Conservation (phyloP, 92 coral and sea anemone genomes). For the Anthopleura xanthogrammica region DNA sequence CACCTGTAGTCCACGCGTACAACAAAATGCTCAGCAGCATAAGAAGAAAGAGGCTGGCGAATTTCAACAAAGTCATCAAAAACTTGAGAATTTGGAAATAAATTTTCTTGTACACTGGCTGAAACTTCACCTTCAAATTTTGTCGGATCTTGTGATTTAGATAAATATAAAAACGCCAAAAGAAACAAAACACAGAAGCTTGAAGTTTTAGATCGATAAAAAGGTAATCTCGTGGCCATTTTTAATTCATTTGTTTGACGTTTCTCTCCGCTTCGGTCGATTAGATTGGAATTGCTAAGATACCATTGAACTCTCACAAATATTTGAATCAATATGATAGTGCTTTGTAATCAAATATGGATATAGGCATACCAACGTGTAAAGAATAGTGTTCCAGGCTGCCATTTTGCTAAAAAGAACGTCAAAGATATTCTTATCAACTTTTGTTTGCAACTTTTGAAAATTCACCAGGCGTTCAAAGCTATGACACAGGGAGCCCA, state of each 20-base stretch:
- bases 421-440: background rate
- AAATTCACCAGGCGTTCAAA: background rate
- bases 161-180: background rate
- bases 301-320: slow-evolving; percentile 14
- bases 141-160: background rate
- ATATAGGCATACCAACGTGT: slow-evolving; percentile 1
- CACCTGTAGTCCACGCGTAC: slow-evolving; percentile 54
- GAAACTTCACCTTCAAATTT: slow-evolving; percentile 2
- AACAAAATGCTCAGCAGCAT: slow-evolving; percentile 48
- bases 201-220: background rate
- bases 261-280: background rate
- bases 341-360: background rate
- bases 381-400: background rate
- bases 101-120: background rate
- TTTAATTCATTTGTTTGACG: background rate
- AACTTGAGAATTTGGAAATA: slow-evolving; percentile 14
- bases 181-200: background rate
- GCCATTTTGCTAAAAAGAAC: background rate
- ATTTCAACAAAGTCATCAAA: slow-evolving; percentile 66
- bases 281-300: slow-evolving; percentile 12
- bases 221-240: slow-evolving; percentile 8
- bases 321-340: background rate
- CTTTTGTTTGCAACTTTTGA: background rate
- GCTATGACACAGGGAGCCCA: background rate
- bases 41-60: slow-evolving; percentile 36